Evolutionary conservation across 2,888 invertebrate genomes (phyloP).

Genomic region (Lasioglossum lativentre): DNA sequence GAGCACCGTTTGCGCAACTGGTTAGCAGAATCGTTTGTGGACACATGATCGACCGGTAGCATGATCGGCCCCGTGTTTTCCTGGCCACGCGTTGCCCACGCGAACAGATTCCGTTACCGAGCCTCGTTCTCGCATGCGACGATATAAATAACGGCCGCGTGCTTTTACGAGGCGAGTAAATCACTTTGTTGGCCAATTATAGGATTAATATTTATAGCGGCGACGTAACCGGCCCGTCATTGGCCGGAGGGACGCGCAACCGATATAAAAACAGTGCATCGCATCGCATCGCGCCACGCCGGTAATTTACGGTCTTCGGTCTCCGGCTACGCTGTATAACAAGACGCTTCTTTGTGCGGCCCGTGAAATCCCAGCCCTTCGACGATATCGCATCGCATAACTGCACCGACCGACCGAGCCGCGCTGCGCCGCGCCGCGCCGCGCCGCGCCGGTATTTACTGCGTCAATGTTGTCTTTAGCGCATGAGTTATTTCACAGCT

Average conservation of each 20-base stretch:
- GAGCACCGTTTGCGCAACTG: neutral
- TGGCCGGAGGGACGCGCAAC: constrained; percentile 40
- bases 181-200: constrained; percentile 81
- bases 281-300: neutral
- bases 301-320: constrained; percentile 17
- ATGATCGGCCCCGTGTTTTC: constrained; percentile 38
- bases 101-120: constrained; percentile 40
- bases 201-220: constrained; percentile 80
- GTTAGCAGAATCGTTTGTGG: constrained; percentile 2
- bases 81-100: constrained; percentile 41
- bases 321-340: neutral
- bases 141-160: constrained; percentile 74
- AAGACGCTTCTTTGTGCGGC: neutral
- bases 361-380: constrained; percentile 3
- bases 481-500: neutral
- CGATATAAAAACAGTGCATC: constrained; percentile 45
- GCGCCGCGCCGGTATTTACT: neutral
- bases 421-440: too few species aligned
- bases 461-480: constrained; percentile 8
- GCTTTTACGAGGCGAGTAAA: constrained; percentile 79
- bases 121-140: constrained; percentile 23
- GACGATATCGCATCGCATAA: neutral
- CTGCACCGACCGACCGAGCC: too few species aligned
- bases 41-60: constrained; percentile 13
- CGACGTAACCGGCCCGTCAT: constrained; percentile 48